Percentiles rank a stretch among this genome's conserved stretches.
phyloP scores from a whole-genome alignment of 2,113 vertebrate genomes.

The Atractosteus spatula region DNA sequence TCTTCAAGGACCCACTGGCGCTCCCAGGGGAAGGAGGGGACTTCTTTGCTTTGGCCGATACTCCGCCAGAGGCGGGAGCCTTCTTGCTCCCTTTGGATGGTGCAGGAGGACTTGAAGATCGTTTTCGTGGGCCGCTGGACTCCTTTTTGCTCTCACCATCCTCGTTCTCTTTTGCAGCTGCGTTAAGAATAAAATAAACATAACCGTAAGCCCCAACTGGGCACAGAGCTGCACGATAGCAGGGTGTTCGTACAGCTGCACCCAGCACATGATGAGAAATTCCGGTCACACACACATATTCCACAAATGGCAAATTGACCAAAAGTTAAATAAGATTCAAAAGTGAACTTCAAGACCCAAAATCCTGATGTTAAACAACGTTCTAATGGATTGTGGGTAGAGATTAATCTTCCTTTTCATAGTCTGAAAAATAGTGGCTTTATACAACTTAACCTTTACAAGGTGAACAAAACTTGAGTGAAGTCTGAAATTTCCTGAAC shows the following conservation, averaged over 20 bases:
- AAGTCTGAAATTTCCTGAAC: no score
- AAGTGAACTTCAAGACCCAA: no score
- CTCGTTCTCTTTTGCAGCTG: slow-evolving; percentile 39
- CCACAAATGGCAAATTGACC: no score
- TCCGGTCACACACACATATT: no score
- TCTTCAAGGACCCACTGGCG: slow-evolving; percentile 37
- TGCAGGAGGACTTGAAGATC: slow-evolving; percentile 25
- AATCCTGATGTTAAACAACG: no score
- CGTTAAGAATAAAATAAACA: slow-evolving; percentile 22
- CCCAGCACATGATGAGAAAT: no score
- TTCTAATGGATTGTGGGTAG: no score
- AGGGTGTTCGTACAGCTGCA: neutral
- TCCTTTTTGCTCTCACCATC: slow-evolving; percentile 28
- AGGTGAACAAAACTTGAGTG: no score
- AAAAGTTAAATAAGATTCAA: no score
- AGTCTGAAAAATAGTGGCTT: no score
- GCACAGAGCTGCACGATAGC: neutral
- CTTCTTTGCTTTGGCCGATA: slow-evolving; percentile 53
- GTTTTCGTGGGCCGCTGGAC: slow-evolving; percentile 17
- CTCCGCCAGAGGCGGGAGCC: slow-evolving; percentile 33
- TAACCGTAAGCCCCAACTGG: neutral
- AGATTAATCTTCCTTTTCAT: no score
- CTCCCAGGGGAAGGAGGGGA: slow-evolving; percentile 4
- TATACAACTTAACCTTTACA: no score
- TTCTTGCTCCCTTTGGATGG: slow-evolving; percentile 46